A percentile compares a stretch with the other conserved stretches of the same genome.
Conservation (phyloP, 2,113 vertebrate genomes). For the Labeo rohita region DNA sequence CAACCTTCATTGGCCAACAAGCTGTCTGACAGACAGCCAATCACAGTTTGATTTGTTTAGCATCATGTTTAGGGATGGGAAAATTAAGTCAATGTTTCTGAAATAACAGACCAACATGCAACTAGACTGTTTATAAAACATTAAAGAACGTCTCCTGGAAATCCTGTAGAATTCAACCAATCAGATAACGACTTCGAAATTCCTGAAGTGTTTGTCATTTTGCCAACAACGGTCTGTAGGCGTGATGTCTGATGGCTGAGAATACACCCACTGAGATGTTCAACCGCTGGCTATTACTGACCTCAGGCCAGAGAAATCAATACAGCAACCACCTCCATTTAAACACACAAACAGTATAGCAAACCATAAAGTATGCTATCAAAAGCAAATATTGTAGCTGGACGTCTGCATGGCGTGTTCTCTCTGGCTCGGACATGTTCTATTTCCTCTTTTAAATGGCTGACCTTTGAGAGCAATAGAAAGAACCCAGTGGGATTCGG, state of each 20-base stretch:
- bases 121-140: no score
- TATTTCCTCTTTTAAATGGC: constrained; percentile 32
- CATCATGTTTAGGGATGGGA: no score
- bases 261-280: background rate
- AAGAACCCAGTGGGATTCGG: background rate
- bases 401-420: background rate
- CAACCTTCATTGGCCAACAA: background rate
- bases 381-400: background rate
- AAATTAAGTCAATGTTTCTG: no score
- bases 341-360: constrained; percentile 9
- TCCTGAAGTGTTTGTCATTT: no score
- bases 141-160: no score
- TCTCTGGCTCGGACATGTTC: constrained; percentile 15
- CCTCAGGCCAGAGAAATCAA: constrained; percentile 44
- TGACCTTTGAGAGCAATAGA: constrained; percentile 44
- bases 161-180: no score
- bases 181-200: no score
- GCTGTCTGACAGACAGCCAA: background rate
- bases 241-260: background rate
- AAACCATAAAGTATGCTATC: constrained; percentile 9
- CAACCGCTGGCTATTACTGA: constrained; percentile 30
- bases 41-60: no score
- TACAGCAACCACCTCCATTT: constrained; percentile 6
- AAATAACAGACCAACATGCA: no score
- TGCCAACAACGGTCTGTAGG: no score